Evolutionary conservation across 2,113 vertebrate genomes (phyloP).

Genomic region (Oncorhynchus tshawytscha): DNA sequence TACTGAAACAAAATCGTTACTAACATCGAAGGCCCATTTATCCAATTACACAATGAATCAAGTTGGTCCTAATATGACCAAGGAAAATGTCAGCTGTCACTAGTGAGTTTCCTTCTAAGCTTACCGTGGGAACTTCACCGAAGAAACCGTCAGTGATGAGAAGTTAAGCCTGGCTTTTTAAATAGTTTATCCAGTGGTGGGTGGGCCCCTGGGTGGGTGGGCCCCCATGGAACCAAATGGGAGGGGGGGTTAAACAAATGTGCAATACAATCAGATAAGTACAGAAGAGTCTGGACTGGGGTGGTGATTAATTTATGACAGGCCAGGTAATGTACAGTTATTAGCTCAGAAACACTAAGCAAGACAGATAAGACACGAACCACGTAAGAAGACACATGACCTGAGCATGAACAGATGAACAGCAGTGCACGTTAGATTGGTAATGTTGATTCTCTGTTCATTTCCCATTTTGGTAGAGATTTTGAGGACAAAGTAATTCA

Average conservation of each 20-base stretch:
- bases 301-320: not conserved
- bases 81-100: not conserved
- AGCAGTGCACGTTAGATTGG: too few relatives aligned
- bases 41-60: not conserved
- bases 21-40: not conserved
- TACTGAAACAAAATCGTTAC: not conserved
- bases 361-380: too few relatives aligned
- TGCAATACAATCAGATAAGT: not conserved
- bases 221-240: not conserved
- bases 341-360: too few relatives aligned
- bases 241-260: not conserved
- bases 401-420: too few relatives aligned
- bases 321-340: too few relatives aligned
- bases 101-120: not conserved
- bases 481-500: too few relatives aligned
- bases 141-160: not conserved
- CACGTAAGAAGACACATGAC: too few relatives aligned
- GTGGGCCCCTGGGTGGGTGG: too few relatives aligned
- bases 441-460: too few relatives aligned
- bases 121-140: not conserved
- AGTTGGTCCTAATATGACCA: not conserved
- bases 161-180: not conserved
- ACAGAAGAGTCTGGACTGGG: not conserved
- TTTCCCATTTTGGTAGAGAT: too few relatives aligned
- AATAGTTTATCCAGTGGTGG: not conserved